Base-by-base conservation (phyloP, 1,140 invertebrate species). In the Cyphomyrmex costatus region DNA sequence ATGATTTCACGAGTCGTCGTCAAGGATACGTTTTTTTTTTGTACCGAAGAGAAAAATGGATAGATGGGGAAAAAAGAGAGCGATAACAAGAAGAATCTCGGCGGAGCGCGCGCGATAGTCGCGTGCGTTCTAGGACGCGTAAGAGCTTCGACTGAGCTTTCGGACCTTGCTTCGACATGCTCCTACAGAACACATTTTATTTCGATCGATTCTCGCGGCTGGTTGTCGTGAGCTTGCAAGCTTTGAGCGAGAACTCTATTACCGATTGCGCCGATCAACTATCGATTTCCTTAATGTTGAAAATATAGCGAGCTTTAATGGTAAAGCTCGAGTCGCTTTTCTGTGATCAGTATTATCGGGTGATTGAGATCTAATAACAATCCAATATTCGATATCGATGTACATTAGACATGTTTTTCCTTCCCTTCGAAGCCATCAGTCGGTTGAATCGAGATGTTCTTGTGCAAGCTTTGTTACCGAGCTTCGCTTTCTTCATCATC, bases 81-180 rank as follows among this genome's bases (percentile, higher is more conserved):
- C 61, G 66, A 73, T 27, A 21, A 33, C 60, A 56, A 77, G 30
- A 63, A 3, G 24, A 73, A 51, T 83, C 49, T 51, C 85, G 63
- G 65, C 46, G 71, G 53, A 90, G 46, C 83, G 86, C 78, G 85
- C 80, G 82, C 85, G 80, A 90, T 42, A 66, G 68, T 83, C 85
- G 88, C 82, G 86, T 92, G 80, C 91, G 88, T 90, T 86, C 88
- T 77, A 85, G 86, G 86, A 86, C 91, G 91, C 92, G 91, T 89
- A 68, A 87, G 90, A 92, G 86, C 91, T 89, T 89, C 92, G 90
- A 93, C 92, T 93, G 91, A 93, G 91, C 90, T 93, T 92, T 92
- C 92, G 65, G 87, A 88, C 79, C 91, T 80, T 58, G 85, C 36
- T 87, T 73, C 73, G 79, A 42, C 74, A 73, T 70, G 82, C 79